Conservation (phyloP, 2,113 vertebrate genomes). For the Ammodytes dubius region DNA sequence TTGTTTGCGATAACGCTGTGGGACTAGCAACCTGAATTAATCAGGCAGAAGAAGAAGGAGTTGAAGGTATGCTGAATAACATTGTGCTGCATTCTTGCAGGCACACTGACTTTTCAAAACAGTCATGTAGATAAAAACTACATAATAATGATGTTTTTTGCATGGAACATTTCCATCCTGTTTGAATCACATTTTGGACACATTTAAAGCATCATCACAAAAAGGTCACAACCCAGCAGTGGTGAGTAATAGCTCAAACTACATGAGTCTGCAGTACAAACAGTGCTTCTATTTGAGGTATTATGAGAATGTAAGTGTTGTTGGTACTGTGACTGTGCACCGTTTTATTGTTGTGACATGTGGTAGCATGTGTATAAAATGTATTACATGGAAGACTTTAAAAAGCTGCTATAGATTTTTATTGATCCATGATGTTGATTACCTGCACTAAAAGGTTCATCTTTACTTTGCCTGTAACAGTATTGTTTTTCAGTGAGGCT, state of each 20-base stretch:
- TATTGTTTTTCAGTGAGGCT: neutral
- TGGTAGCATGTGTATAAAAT: conserved; percentile 11
- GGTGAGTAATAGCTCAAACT: neutral
- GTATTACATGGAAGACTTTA: conserved; percentile 12
- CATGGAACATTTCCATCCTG: neutral
- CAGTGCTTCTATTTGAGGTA: neutral
- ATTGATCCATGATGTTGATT: neutral
- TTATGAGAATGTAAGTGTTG: conserved; percentile 30
- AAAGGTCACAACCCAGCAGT: neutral
- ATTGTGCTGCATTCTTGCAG: too few species aligned
- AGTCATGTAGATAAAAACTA: neutral
- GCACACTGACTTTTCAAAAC: too few species aligned
- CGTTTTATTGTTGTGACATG: conserved; percentile 47
- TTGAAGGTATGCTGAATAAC: too few species aligned
- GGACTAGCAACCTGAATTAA: too few species aligned
- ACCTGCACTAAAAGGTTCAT: neutral
- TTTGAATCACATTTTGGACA: conserved; percentile 17
- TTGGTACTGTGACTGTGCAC: conserved; percentile 23
- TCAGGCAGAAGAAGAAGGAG: too few species aligned
- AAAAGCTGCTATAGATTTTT: neutral
- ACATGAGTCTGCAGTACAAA: neutral
- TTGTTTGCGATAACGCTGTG: too few species aligned
- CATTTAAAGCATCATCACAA: neutral
- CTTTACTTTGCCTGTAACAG: neutral
- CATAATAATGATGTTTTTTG: neutral